Evolutionary conservation across 2,797 vertebrate genomes (phyloP), one percentile per base, ranked within the genome.

Genomic region (Lophius americanus): DNA sequence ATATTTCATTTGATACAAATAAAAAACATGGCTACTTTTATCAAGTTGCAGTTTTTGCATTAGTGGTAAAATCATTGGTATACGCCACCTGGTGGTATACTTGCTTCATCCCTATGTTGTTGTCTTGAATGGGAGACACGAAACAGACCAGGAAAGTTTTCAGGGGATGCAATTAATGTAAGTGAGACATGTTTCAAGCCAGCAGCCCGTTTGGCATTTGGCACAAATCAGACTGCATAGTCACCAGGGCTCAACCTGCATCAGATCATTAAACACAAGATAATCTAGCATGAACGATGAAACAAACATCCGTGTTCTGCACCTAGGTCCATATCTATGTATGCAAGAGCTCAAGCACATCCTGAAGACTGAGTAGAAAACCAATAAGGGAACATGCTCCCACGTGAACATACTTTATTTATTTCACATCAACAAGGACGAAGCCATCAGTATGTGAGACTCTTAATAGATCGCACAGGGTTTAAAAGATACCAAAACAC

Each of bases 181-280:
- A 12, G 53, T 0, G 37, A 68, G 49, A 78, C 69, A 35, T 68
- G 47, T 62, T 70, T 44, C 5, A 55, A 48, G 72, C 76, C 70
- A 54, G 69, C 63, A 64, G 75, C 64, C 11, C 9, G 36, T 72
- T 73, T 77, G 73, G 60, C 68, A 60, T 58, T 7, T 48, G 71
- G 14, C 50, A 50, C 44, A 68, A 53, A 50, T 39, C 61, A 54
- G 51, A 51, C 57, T 32, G 50, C 75, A 78, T 76, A 73, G 85
- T 82, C 83, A 69, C 48, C 58, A 61, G 67, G 66, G 23, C 75
- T 77, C 73, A 72, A 48, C 54, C 44, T 6, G 13, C 58, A 79
- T 86, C 70, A 77, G 41, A 64, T 80, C 77, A 81, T 54, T 44
- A 7, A 53, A 61, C 32, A 49, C 9, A 36, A 66, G 51, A 68